phyloP scores from a whole-genome alignment of 1,140 invertebrate species.

The Drosophila jambulina region DNA sequence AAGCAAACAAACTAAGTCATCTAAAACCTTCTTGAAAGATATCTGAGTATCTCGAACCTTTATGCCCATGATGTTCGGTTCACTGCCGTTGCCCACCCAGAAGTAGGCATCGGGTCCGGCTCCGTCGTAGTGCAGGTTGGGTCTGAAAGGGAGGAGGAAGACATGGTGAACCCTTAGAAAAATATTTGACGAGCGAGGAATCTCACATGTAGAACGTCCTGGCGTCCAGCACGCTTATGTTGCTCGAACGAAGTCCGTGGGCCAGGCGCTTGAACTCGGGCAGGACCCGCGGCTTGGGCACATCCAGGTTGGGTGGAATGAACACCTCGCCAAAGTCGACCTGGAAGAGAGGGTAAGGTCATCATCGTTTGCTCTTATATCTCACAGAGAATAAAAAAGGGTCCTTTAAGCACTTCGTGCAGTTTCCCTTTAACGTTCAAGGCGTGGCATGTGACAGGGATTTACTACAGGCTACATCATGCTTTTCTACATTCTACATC shows the following conservation, averaged over 20 bases:
- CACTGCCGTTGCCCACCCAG: constrained; percentile 94
- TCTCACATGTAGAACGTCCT: constrained; percentile 91
- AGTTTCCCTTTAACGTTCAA: constrained; percentile 3
- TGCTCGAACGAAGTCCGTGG: constrained; percentile 94
- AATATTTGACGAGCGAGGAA: no score
- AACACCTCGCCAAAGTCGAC: constrained; percentile 94
- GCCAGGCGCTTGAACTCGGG: constrained; percentile 94
- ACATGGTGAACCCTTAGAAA: background rate
- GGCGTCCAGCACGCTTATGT: constrained; percentile 95
- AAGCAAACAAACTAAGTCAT: background rate
- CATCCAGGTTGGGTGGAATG: constrained; percentile 90
- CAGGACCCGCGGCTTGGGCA: constrained; percentile 90
- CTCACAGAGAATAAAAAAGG: background rate
- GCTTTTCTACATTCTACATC: constrained; percentile 10
- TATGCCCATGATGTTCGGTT: constrained; percentile 92
- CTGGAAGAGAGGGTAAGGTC: constrained; percentile 85
- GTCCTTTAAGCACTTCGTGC: background rate
- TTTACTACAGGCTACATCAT: constrained; percentile 1
- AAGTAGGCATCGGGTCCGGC: constrained; percentile 96
- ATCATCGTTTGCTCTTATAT: constrained; percentile 3
- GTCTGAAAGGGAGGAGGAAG: constrained; percentile 86
- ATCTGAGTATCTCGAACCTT: constrained; percentile 87
- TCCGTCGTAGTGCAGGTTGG: constrained; percentile 96
- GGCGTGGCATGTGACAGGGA: constrained; percentile 14
- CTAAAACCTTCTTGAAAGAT: background rate